Evolutionary conservation across 2,113 vertebrate genomes (phyloP).

Genomic region (Zapus hudsonius): DNA sequence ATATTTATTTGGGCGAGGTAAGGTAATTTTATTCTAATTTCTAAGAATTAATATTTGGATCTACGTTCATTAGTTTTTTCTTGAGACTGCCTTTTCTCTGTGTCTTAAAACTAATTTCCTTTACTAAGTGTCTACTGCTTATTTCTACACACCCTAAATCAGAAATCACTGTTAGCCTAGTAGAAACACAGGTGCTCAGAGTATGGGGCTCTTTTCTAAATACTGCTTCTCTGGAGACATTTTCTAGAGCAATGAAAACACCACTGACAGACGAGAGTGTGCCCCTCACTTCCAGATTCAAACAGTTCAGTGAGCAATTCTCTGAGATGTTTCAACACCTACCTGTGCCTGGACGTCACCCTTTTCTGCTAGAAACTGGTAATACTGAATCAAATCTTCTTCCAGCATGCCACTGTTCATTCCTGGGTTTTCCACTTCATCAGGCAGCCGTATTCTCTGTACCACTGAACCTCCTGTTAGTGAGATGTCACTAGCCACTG

Average conservation of each 20-base stretch:
- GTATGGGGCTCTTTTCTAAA: not conserved
- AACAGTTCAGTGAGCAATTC: not conserved
- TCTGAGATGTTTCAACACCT: slow-evolving; percentile 19
- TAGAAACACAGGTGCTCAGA: not conserved
- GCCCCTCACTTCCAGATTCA: not conserved
- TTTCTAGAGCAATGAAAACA: slow-evolving; percentile 12
- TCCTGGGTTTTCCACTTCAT: slow-evolving; percentile 97
- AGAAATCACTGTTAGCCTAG: not conserved
- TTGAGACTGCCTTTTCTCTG: slow-evolving; percentile 2
- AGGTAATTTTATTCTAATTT: not conserved
- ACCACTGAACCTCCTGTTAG: slow-evolving; percentile 96
- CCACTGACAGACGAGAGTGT: not conserved
- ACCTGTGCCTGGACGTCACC: slow-evolving; percentile 99
- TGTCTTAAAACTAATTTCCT: slow-evolving; percentile 23
- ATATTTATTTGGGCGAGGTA: not conserved
- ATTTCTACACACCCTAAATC: slow-evolving; percentile 5
- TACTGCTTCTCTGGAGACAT: not conserved
- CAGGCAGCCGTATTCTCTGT: slow-evolving; percentile 95
- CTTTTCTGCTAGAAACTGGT: slow-evolving; percentile 98
- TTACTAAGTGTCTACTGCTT: not conserved
- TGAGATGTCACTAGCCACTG: slow-evolving; percentile 97
- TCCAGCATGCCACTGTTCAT: slow-evolving; percentile 97
- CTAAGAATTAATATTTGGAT: not conserved
- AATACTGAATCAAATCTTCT: slow-evolving; percentile 99
- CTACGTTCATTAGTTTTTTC: not conserved